Conservation (phyloP, 2,888 invertebrate genomes). For the Dinocampus coccinellae region DNA sequence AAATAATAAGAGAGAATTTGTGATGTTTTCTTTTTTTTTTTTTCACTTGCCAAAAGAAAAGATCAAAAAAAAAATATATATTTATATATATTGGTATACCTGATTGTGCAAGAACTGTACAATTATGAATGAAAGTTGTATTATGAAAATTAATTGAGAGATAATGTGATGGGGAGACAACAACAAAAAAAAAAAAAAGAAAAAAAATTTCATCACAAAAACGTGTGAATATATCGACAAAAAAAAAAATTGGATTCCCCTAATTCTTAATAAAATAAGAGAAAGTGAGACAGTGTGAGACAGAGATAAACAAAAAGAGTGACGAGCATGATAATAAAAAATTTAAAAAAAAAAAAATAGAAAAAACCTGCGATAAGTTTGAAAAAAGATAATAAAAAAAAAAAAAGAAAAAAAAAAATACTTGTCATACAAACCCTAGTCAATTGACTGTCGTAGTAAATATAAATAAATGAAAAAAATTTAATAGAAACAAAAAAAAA, state of each 20-base stretch:
- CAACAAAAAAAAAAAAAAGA: neutral
- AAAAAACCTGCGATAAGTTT: neutral
- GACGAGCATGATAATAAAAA: too few species aligned
- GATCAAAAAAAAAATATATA: neutral
- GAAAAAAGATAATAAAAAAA: neutral
- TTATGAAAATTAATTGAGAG: constrained; percentile 1
- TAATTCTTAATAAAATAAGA: too few species aligned
- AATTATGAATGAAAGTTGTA: neutral
- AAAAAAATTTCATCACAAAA: too few species aligned
- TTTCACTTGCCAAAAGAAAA: neutral
- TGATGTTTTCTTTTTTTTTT: neutral
- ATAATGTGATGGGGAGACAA: neutral
- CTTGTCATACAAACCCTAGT: neutral
- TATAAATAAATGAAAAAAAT: neutral
- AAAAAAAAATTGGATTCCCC: neutral
- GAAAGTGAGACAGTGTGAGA: neutral
- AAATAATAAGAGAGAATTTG: too few species aligned
- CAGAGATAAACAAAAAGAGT: neutral
- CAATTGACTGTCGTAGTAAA: neutral
- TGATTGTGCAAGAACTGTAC: neutral
- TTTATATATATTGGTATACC: too few species aligned
- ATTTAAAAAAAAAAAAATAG: neutral
- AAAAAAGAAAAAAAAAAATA: neutral
- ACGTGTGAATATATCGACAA: constrained; percentile 1
- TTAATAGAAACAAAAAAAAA: neutral